Conservation (phyloP, 2,888 invertebrate genomes). For the Amiota minor region DNA sequence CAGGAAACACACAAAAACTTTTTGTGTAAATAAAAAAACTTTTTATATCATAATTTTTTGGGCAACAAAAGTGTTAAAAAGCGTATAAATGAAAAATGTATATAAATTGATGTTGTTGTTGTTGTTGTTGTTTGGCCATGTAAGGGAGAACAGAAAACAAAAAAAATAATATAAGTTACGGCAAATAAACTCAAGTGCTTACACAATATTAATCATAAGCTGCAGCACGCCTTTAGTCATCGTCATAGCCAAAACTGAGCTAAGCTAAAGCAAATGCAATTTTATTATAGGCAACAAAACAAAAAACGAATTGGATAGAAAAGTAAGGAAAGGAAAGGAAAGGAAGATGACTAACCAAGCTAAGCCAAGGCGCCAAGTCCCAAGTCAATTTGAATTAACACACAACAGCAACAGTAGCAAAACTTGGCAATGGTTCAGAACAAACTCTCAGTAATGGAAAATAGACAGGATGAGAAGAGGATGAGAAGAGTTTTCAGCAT, state of each 20-base stretch:
- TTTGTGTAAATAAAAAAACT: not conserved
- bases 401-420: conserved; percentile 6
- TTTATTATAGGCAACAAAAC: not conserved
- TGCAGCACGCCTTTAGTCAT: not conserved
- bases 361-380: conserved; percentile 40
- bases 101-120: no score
- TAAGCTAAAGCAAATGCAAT: not conserved
- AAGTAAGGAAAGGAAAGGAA: no score
- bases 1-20: no score
- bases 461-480: not conserved
- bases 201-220: conserved; percentile 9
- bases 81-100: not conserved
- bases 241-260: not conserved
- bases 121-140: not conserved
- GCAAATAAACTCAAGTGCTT: not conserved
- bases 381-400: conserved; percentile 60
- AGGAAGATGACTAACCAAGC: not conserved
- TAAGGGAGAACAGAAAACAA: not conserved
- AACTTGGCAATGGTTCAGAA: not conserved
- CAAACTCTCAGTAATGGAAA: not conserved
- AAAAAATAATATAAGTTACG: not conserved
- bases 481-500: not conserved
- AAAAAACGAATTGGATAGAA: no score
- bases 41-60: not conserved
- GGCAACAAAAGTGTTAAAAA: conserved; percentile 2